Evolutionary conservation across 2,797 vertebrate species (phyloP).

Genomic region (Mormyrops attenuatus): DNA sequence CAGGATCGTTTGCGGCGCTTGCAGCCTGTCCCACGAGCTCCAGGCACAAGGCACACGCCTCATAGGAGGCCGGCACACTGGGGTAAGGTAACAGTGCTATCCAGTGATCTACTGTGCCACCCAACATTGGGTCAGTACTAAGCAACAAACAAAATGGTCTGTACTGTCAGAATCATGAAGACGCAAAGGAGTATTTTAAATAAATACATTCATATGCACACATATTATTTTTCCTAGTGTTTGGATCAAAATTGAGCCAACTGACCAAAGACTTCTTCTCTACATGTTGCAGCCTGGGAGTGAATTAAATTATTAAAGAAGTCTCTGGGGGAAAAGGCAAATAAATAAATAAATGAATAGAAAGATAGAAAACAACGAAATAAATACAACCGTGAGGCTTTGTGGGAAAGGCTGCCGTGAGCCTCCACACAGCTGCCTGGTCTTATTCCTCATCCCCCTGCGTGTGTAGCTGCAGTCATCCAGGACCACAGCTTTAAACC

Average conservation of each 20-base stretch:
- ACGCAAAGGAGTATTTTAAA: background rate
- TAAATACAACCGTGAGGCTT: background rate
- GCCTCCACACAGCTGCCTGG: conserved; percentile 6
- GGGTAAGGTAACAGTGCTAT: background rate
- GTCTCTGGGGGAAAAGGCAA: background rate
- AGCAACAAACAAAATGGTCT: background rate
- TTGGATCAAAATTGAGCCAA: background rate
- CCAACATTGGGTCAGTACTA: background rate
- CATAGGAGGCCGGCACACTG: background rate
- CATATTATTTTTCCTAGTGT: background rate
- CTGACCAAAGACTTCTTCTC: background rate
- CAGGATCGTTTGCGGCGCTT: background rate
- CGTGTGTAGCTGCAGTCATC: background rate
- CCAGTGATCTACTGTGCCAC: background rate
- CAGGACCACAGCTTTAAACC: conserved; percentile 22
- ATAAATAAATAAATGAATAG: background rate
- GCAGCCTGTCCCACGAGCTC: background rate
- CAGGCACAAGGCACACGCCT: background rate
- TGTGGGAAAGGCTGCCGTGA: background rate
- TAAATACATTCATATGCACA: background rate
- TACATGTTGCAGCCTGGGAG: background rate
- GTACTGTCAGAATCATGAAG: background rate
- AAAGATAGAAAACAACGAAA: background rate
- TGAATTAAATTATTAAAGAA: conserved; percentile 29
- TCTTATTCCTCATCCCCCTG: background rate